Conservation (phyloP, 2,797 vertebrate genomes). For the Alfaro cultratus region DNA sequence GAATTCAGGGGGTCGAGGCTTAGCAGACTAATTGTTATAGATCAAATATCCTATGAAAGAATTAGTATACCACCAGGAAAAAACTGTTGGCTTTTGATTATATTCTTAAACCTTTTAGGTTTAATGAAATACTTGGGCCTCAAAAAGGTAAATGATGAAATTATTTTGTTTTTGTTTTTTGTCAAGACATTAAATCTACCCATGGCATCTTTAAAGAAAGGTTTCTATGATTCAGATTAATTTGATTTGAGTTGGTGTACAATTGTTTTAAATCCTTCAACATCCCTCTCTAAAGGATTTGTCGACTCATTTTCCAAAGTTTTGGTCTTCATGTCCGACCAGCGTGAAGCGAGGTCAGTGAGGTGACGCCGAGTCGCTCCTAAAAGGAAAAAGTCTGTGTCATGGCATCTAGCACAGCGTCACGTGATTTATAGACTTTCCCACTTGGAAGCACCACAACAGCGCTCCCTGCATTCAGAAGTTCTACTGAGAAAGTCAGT, state of each 20-base stretch:
- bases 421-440: background rate
- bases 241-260: background rate
- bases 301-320: background rate
- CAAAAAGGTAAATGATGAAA: background rate
- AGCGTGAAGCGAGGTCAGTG: too few relatives aligned
- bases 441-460: background rate
- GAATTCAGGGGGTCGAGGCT: background rate
- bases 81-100: constrained; percentile 3
- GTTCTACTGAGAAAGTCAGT: background rate
- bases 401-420: background rate
- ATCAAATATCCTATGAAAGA: background rate
- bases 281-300: background rate
- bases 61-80: background rate
- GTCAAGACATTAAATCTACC: background rate
- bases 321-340: background rate
- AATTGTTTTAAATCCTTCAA: background rate
- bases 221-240: background rate
- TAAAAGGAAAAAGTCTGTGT: background rate
- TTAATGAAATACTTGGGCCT: background rate
- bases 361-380: background rate
- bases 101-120: background rate
- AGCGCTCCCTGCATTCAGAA: background rate
- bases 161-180: background rate
- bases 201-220: background rate
- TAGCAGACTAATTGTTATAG: background rate